These are phyloP conservation scores for Argyresthia goedartella DNA, from an alignment of 2,888 invertebrate genomes.

Conservation along the genomic window DNA sequence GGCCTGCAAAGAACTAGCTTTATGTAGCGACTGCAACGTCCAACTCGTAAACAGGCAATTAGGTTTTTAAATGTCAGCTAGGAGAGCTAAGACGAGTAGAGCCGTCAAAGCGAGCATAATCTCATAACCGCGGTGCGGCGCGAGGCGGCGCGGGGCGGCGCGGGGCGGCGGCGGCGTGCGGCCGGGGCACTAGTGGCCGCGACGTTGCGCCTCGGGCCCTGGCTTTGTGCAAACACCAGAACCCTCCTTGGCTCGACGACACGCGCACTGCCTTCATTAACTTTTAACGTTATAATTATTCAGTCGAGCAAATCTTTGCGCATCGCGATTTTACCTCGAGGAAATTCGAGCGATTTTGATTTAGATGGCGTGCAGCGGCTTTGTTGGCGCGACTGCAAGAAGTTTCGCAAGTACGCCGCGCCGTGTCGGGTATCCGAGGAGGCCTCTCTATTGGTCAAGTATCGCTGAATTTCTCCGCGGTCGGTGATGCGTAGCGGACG, in stretches of 20 bases:
- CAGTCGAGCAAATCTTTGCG: constrained; percentile 27
- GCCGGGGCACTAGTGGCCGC: not conserved
- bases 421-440: constrained; percentile 19
- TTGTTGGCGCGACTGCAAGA: constrained; percentile 36
- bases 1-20: constrained; percentile 3
- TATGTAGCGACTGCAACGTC: constrained; percentile 13
- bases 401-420: constrained; percentile 55
- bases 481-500: constrained; percentile 46
- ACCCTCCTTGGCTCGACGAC: constrained; percentile 7
- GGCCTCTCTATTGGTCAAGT: constrained; percentile 46
- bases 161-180: constrained; percentile 27
- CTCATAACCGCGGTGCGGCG: constrained; percentile 54
- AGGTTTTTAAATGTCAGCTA: constrained; percentile 40
- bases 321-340: constrained; percentile 25
- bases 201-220: not conserved
- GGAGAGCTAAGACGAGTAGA: constrained; percentile 26
- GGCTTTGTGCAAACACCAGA: constrained; percentile 37
- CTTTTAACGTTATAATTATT: constrained; percentile 31
- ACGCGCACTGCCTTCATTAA: constrained; percentile 25
- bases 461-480: constrained; percentile 59
- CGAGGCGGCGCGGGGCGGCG: constrained; percentile 41
- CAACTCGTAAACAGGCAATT: constrained; percentile 41
- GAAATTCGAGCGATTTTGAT: constrained; percentile 31
- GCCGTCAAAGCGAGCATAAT: constrained; percentile 62
- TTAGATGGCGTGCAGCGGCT: constrained; percentile 16